Conservation (phyloP, 2,797 vertebrate genomes). For the Gouania willdenowi region DNA sequence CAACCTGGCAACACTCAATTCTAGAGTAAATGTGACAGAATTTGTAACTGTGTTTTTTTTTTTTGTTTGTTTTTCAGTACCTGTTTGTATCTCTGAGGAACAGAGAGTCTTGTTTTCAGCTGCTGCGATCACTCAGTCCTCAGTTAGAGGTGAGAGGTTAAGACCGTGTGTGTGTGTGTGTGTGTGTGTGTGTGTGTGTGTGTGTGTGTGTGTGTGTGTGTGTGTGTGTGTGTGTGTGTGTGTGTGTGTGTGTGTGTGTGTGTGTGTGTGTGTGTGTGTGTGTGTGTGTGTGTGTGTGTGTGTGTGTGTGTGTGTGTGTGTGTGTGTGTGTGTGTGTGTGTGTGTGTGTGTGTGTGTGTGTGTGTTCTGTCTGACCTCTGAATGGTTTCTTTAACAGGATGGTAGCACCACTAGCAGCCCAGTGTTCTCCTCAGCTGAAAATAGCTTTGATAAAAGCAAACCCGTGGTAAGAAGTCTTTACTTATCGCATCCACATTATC, state of each 20-base stretch:
- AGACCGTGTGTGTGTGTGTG: too few species aligned
- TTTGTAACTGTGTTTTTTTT: not conserved
- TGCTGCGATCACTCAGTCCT: constrained; percentile 76
- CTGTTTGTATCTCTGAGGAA: constrained; percentile 81
- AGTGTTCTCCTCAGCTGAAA: constrained; percentile 58
- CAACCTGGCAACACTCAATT: not conserved
- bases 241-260: too few species aligned
- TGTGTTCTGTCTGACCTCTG: not conserved
- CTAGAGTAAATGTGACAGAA: constrained; percentile 1
- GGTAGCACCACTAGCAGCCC: constrained; percentile 67
- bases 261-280: too few species aligned
- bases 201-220: too few species aligned
- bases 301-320: too few species aligned
- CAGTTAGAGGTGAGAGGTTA: constrained; percentile 72
- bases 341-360: too few species aligned
- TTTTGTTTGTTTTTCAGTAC: constrained; percentile 56
- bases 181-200: too few species aligned
- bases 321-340: too few species aligned
- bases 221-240: too few species aligned
- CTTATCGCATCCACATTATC: too few species aligned
- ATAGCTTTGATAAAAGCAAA: constrained; percentile 65
- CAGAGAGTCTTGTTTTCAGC: constrained; percentile 80
- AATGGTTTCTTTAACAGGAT: constrained; percentile 58
- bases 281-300: too few species aligned
- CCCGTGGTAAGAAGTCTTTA: constrained; percentile 65